A percentile compares a stretch with the other conserved stretches of the same genome.
These are phyloP conservation scores for Epinotia nisella DNA, from an alignment of 2,888 invertebrate genomes.

Conservation along the genomic window DNA sequence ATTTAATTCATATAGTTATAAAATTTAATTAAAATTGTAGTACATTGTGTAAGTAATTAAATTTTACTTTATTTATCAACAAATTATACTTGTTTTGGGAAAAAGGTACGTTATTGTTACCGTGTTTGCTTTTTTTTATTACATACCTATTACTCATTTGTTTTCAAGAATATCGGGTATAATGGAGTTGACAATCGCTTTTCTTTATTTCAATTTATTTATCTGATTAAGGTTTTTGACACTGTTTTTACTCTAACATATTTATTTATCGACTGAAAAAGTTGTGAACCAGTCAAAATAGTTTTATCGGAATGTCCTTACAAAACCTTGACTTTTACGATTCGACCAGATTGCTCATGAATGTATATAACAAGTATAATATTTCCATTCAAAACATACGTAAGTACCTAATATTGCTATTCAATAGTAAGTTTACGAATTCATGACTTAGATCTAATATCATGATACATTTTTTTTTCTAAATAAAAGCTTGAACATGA, in stretches of 20 bases:
- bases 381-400: not conserved
- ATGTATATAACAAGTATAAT: not conserved
- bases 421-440: not conserved
- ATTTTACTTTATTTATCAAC: not conserved
- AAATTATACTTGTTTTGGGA: not conserved
- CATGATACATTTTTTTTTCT: no score
- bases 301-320: constrained; percentile 15
- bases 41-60: no score
- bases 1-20: not conserved
- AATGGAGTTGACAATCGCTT: no score
- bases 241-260: not conserved
- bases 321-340: constrained; percentile 21
- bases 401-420: not conserved
- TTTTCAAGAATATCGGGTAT: no score
- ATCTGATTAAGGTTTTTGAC: not conserved
- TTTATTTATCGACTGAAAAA: constrained; percentile 14
- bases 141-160: not conserved
- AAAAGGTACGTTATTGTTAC: not conserved
- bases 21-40: no score
- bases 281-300: constrained; percentile 8
- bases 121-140: not conserved
- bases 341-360: not conserved
- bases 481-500: no score
- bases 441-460: no score
- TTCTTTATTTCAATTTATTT: not conserved